phyloP scores from a whole-genome alignment of 2,888 invertebrate genomes.

The Metalampra italica region DNA sequence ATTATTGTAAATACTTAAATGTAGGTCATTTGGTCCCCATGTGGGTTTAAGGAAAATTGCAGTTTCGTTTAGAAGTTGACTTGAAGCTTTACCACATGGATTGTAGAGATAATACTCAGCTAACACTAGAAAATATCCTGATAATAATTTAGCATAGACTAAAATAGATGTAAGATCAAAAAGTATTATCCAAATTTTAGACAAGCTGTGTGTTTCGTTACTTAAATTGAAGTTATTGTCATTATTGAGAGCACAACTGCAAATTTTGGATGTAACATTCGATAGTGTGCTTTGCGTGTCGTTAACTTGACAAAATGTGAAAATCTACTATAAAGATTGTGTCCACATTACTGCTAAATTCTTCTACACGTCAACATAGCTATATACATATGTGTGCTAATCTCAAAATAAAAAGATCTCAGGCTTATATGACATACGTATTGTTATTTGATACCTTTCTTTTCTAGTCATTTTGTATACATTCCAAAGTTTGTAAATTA shows the following conservation, averaged over 20 bases:
- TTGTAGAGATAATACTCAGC: conserved; percentile 55
- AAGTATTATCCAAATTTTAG: conserved; percentile 77
- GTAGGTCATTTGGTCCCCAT: conserved; percentile 40
- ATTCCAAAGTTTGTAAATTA: conserved; percentile 69
- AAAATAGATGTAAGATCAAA: conserved; percentile 62
- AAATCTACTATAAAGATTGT: no score
- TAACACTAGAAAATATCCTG: conserved; percentile 61
- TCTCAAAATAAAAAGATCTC: conserved; percentile 44
- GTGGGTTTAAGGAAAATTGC: conserved; percentile 42
- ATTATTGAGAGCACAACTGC: conserved; percentile 35
- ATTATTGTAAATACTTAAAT: conserved; percentile 63
- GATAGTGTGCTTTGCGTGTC: conserved; percentile 35
- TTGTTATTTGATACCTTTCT: conserved; percentile 36
- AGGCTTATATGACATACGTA: conserved; percentile 35
- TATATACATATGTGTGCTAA: background rate
- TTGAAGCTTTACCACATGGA: conserved; percentile 54
- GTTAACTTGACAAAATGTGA: background rate
- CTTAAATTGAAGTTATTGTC: conserved; percentile 52
- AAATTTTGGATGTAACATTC: conserved; percentile 25
- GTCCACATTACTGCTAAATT: conserved; percentile 1
- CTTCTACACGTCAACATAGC: conserved; percentile 1
- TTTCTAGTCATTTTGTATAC: conserved; percentile 74
- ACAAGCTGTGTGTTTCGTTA: conserved; percentile 68
- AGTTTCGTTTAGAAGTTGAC: conserved; percentile 32
- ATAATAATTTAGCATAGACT: conserved; percentile 71